These are phyloP conservation scores for Meriones unguiculatus DNA, from an alignment of 2,113 vertebrate genomes.

Conservation along the genomic window DNA sequence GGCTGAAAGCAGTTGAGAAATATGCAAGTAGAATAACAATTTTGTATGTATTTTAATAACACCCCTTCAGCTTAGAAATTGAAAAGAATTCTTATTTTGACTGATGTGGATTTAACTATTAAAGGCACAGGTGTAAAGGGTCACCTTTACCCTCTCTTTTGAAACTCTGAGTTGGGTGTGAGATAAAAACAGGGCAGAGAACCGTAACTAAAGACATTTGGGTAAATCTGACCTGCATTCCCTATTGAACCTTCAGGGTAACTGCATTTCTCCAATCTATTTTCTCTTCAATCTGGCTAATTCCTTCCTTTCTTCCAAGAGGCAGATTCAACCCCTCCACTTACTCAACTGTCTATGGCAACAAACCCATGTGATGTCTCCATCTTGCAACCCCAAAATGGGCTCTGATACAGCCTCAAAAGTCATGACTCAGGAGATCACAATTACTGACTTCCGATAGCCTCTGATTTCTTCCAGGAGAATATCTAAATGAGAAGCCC, in stretches of 20 bases:
- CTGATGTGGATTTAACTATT: slow-evolving; percentile 50
- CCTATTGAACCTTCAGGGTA: slow-evolving; percentile 65
- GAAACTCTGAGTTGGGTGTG: slow-evolving; percentile 38
- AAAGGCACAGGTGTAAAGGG: slow-evolving; percentile 21
- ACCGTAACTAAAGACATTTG: slow-evolving; percentile 35
- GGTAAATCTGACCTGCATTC: slow-evolving; percentile 59
- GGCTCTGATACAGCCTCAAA: slow-evolving; percentile 60
- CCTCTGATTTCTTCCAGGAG: slow-evolving; percentile 55
- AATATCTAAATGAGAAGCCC: slow-evolving; percentile 56
- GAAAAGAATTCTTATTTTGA: slow-evolving; percentile 54
- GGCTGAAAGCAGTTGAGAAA: slow-evolving; percentile 51
- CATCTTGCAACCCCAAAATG: neutral
- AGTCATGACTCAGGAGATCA: slow-evolving; percentile 62
- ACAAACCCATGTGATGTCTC: slow-evolving; percentile 47
- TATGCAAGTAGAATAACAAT: slow-evolving; percentile 2
- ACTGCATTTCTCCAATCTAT: slow-evolving; percentile 73
- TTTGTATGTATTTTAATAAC: slow-evolving; percentile 36
- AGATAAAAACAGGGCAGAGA: slow-evolving; percentile 58
- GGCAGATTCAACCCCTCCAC: slow-evolving; percentile 15
- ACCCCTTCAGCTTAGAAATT: slow-evolving; percentile 22
- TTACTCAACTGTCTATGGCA: neutral
- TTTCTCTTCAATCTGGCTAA: slow-evolving; percentile 68
- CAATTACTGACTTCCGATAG: slow-evolving; percentile 63
- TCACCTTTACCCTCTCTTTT: slow-evolving; percentile 50
- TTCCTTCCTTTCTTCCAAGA: slow-evolving; percentile 70